Evolutionary conservation across 1,140 invertebrate genomes (phyloP).

Genomic region (Diabrotica virgifera): DNA sequence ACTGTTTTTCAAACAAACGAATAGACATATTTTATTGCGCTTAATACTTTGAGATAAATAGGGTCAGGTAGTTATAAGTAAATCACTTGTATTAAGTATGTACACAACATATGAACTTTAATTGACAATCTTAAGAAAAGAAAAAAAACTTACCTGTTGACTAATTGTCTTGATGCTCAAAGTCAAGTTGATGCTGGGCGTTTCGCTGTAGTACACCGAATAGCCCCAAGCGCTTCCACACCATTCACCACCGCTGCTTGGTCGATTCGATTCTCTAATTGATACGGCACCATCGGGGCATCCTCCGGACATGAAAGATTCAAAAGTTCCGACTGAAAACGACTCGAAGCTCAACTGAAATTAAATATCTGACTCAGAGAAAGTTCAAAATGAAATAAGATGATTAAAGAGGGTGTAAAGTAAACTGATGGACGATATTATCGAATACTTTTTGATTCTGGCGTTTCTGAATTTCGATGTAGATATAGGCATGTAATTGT

Average conservation of each 20-base stretch:
- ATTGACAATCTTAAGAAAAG: background rate
- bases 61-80: no score
- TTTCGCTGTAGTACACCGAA: conserved; percentile 82
- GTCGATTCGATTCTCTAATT: conserved; percentile 68
- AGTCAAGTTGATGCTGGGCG: conserved; percentile 71
- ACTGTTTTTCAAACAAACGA: no score
- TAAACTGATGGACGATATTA: no score
- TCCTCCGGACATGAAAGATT: conserved; percentile 71
- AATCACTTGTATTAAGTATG: no score
- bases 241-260: conserved; percentile 75
- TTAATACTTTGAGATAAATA: no score
- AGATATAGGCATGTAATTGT: no score
- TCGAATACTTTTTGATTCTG: no score
- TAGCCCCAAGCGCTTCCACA: conserved; percentile 81
- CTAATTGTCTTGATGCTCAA: conserved; percentile 66
- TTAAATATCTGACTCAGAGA: background rate
- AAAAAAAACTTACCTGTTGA: conserved; percentile 59
- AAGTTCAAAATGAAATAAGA: no score
- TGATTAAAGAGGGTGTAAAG: no score
- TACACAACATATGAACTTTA: no score
- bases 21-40: no score
- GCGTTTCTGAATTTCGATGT: no score
- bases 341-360: conserved; percentile 70
- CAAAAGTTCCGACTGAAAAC: conserved; percentile 71
- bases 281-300: conserved; percentile 80